phyloP scores from a whole-genome alignment of 2,888 invertebrate genomes.

The Malthinus seriepunctatus region DNA sequence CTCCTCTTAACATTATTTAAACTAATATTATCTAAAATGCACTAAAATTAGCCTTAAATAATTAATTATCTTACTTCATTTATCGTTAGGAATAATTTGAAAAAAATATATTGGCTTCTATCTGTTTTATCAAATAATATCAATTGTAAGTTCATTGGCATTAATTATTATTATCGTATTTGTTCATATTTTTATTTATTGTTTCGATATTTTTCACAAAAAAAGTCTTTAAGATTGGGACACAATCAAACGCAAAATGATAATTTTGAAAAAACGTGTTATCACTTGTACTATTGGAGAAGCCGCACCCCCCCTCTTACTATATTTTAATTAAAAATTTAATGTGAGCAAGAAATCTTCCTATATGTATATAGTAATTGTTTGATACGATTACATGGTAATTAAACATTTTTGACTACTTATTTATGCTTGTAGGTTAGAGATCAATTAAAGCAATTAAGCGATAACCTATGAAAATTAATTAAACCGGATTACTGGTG shows the following conservation, averaged over 20 bases:
- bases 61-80: too few relatives aligned
- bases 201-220: not conserved
- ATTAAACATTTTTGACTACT: not conserved
- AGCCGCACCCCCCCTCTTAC: not conserved
- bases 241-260: too few relatives aligned
- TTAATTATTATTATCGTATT: constrained; percentile 16
- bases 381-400: not conserved
- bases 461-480: not conserved
- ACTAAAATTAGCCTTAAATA: too few relatives aligned
- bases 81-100: too few relatives aligned
- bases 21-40: too few relatives aligned
- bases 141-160: constrained; percentile 26
- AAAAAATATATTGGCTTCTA: not conserved
- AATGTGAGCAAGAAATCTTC: not conserved
- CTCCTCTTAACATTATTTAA: too few relatives aligned
- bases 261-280: too few relatives aligned
- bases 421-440: not conserved
- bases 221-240: not conserved
- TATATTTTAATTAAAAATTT: not conserved
- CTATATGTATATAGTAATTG: not conserved
- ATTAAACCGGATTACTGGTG: not conserved
- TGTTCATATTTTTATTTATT: constrained; percentile 16
- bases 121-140: constrained; percentile 14
- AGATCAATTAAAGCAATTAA: not conserved
- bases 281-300: too few relatives aligned